Evolutionary conservation across 2,113 vertebrate species (phyloP).

Genomic region (Grantiella picta): DNA sequence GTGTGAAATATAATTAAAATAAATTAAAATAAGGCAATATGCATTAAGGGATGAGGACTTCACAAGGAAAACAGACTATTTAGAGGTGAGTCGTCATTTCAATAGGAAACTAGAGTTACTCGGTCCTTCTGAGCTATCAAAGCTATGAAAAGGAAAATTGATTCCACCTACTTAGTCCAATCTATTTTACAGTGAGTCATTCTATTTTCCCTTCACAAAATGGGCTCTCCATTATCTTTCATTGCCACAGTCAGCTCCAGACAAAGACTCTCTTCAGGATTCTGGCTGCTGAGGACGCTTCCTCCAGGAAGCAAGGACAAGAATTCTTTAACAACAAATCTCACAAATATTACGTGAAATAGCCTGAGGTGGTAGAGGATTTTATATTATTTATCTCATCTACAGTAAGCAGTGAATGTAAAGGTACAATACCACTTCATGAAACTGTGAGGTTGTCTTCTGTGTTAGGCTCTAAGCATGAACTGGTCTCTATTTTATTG

Average conservation of each 20-base stretch:
- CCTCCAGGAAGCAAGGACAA: neutral
- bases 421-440: neutral
- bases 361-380: neutral
- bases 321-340: neutral
- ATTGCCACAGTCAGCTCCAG: neutral
- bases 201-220: conserved; percentile 6
- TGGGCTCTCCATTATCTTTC: neutral
- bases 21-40: neutral
- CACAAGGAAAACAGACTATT: neutral
- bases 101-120: neutral
- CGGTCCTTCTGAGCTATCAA: neutral
- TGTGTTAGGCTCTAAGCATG: neutral
- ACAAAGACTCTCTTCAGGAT: neutral
- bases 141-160: neutral
- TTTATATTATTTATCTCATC: neutral
- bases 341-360: neutral
- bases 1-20: neutral
- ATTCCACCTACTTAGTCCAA: neutral
- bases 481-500: neutral
- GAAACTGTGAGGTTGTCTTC: neutral
- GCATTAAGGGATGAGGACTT: neutral
- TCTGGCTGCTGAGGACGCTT: fast-evolving
- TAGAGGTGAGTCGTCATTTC: neutral
- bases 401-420: neutral
- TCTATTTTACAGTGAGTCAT: conserved; percentile 6